phyloP scores from a whole-genome alignment of 2,888 invertebrate species.

The Thyatira batis region DNA sequence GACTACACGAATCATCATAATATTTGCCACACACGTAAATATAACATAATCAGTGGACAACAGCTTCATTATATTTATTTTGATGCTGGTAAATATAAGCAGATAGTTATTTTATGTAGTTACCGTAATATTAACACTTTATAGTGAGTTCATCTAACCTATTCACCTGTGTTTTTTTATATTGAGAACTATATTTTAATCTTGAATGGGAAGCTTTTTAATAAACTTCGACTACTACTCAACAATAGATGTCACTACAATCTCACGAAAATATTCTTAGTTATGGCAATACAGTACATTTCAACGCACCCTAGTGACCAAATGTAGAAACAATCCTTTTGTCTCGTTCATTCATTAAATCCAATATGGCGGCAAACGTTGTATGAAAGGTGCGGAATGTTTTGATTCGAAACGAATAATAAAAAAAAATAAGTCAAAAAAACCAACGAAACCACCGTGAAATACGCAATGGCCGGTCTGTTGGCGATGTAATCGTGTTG shows the following conservation, averaged over 20 bases:
- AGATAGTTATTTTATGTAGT: no score
- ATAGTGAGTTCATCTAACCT: no score
- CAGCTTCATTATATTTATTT: no score
- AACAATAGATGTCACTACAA: constrained; percentile 25
- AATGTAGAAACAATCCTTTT: constrained; percentile 56
- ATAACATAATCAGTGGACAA: no score
- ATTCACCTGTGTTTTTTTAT: constrained; percentile 5
- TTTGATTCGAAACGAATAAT: constrained; percentile 74
- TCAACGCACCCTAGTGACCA: constrained; percentile 51
- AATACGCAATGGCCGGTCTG: constrained; percentile 58
- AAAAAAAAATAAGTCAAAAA: constrained; percentile 54
- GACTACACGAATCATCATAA: no score
- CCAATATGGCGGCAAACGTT: constrained; percentile 81
- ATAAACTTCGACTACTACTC: constrained; percentile 16
- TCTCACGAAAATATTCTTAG: constrained; percentile 14
- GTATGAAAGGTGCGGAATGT: constrained; percentile 79
- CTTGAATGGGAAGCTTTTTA: constrained; percentile 5
- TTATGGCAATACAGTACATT: constrained; percentile 45
- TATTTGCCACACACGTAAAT: no score
- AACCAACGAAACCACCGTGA: constrained; percentile 49
- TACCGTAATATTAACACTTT: no score
- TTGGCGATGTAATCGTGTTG: constrained; percentile 50
- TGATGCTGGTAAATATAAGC: no score
- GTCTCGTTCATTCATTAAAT: constrained; percentile 61
- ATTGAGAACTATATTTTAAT: not conserved